Conservation (phyloP, 2,113 vertebrate genomes). For the Percina caprodes region DNA sequence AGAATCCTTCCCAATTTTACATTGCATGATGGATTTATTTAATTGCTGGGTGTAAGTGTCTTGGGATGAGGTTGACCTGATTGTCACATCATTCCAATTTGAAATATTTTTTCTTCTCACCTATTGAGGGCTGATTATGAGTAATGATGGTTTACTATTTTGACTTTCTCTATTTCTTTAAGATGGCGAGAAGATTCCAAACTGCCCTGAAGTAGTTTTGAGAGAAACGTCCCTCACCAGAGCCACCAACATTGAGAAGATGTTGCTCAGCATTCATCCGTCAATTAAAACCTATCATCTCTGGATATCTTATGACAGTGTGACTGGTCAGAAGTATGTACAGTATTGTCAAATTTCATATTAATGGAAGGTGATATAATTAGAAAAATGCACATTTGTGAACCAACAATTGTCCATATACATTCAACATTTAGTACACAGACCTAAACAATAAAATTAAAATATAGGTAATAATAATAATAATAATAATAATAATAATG, state of each 20-base stretch:
- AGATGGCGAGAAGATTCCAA: constrained; percentile 70
- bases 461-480: too few species aligned
- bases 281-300: constrained; percentile 21
- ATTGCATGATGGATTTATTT: too few species aligned
- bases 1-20: too few species aligned
- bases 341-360: not conserved
- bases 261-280: constrained; percentile 69
- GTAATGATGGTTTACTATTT: not conserved
- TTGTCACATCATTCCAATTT: too few species aligned
- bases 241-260: constrained; percentile 57
- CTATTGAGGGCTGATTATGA: not conserved
- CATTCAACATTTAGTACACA: too few species aligned
- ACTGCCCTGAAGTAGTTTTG: constrained; percentile 50
- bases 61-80: too few species aligned
- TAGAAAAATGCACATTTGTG: not conserved
- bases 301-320: constrained; percentile 43
- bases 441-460: too few species aligned
- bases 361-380: not conserved
- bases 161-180: not conserved
- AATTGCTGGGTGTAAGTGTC: too few species aligned
- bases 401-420: not conserved
- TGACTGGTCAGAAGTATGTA: constrained; percentile 55
- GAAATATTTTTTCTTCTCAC: too few species aligned
- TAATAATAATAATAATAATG: too few species aligned
- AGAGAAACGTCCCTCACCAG: constrained; percentile 42